Conservation (phyloP, 2,113 vertebrate genomes). For the Heterotilapia buettikoferi region DNA sequence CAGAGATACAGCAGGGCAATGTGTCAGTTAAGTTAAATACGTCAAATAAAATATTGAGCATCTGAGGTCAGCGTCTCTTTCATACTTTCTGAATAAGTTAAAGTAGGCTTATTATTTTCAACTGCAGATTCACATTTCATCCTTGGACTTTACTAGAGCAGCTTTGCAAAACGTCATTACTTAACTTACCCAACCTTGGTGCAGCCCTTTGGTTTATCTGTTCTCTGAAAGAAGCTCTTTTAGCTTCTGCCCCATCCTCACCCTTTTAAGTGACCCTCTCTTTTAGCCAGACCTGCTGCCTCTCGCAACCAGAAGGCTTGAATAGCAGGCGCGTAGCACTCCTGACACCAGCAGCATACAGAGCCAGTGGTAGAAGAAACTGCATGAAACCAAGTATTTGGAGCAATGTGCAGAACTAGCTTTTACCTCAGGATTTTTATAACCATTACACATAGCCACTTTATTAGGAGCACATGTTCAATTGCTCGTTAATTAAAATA, state of each 20-base stretch:
- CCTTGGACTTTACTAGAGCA: neutral
- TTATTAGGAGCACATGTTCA: neutral
- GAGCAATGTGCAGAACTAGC: neutral
- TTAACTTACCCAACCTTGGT: neutral
- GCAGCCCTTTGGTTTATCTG: neutral
- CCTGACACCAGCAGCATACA: neutral
- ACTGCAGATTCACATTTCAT: neutral
- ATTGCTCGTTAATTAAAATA: neutral
- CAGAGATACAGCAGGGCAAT: neutral
- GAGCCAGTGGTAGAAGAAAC: neutral
- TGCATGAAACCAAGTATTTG: neutral
- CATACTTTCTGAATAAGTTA: neutral
- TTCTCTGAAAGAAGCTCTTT: neutral
- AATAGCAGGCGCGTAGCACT: neutral
- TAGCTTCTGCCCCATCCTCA: neutral
- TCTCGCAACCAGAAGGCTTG: neutral
- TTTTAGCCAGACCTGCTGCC: neutral
- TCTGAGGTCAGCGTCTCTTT: neutral
- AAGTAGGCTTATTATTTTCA: neutral
- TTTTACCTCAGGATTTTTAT: neutral
- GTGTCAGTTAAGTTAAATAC: neutral
- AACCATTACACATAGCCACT: accelerated
- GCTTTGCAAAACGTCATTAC: neutral
- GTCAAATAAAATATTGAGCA: neutral
- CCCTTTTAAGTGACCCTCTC: neutral